Evolutionary conservation across 37 sponge, comb jelly and placozoan species (phyloP).

Genomic region (Amphimedon queenslandica): DNA sequence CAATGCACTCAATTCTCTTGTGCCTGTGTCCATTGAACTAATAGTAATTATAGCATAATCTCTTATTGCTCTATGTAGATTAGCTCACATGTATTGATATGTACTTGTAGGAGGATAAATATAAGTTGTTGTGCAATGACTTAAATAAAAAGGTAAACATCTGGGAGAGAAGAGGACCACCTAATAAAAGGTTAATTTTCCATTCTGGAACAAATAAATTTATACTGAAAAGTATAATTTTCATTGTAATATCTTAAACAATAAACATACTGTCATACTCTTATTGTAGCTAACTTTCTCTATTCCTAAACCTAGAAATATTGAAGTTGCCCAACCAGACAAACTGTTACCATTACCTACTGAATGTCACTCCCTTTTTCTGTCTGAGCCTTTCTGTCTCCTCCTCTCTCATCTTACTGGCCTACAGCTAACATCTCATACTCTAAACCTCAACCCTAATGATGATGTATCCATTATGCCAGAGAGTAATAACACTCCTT

Average conservation of each 20-base stretch:
- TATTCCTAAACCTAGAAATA: neutral
- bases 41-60: too few species aligned
- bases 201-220: neutral
- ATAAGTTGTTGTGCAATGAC: conserved; percentile 32
- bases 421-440: conserved; percentile 41
- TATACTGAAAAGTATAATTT: neutral
- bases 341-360: neutral
- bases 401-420: conserved; percentile 76
- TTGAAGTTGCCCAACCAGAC: neutral
- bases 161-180: conserved; percentile 40
- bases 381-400: conserved; percentile 54
- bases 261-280: neutral
- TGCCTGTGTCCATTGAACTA: too few species aligned
- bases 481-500: conserved; percentile 1
- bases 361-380: neutral
- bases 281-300: neutral
- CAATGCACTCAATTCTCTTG: too few species aligned
- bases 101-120: conserved; percentile 41
- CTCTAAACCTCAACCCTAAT: conserved; percentile 15
- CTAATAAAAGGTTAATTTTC: conserved; percentile 43
- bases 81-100: neutral
- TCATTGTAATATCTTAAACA: neutral
- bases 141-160: conserved; percentile 1
- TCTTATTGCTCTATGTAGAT: neutral
- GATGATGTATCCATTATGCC: neutral